Percentiles rank a stretch among this genome's conserved stretches.
Conservation (phyloP, 2,888 invertebrate species). For the Drosophila emarginata region DNA sequence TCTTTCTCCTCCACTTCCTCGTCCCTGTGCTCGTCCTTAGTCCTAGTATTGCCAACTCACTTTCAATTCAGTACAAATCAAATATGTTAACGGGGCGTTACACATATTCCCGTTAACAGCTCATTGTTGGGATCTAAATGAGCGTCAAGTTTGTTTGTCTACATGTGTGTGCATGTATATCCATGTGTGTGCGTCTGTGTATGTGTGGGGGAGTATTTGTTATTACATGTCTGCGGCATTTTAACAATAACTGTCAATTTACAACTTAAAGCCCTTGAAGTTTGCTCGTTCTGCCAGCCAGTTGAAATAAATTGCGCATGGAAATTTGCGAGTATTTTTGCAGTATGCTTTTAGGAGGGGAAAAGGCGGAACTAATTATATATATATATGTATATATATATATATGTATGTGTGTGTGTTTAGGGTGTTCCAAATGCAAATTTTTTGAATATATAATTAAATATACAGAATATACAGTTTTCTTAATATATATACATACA, state of each 20-base stretch:
- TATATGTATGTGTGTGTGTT: not conserved
- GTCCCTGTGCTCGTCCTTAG: not conserved
- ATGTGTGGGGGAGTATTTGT: constrained; percentile 21
- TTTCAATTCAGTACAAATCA: constrained; percentile 52
- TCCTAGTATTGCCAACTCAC: constrained; percentile 5
- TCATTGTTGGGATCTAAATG: constrained; percentile 34
- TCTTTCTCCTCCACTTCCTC: not conserved
- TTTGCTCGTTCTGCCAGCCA: not conserved
- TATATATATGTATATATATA: too few relatives aligned
- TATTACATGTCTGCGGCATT: constrained; percentile 41
- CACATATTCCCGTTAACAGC: constrained; percentile 51
- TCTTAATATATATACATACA: not conserved
- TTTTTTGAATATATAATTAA: not conserved
- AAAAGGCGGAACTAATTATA: not conserved
- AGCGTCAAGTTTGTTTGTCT: constrained; percentile 20
- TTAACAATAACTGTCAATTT: constrained; percentile 43
- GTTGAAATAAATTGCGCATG: constrained; percentile 1
- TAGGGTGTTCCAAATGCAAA: not conserved
- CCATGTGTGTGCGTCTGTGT: constrained; percentile 9
- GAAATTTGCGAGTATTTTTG: constrained; percentile 1
- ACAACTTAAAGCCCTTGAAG: constrained; percentile 26
- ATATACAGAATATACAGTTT: not conserved
- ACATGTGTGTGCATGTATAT: constrained; percentile 6
- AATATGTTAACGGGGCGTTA: constrained; percentile 48
- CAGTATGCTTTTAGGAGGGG: not conserved